A percentile compares a stretch with the other conserved stretches of the same genome.
These are phyloP conservation scores for Teleogryllus oceanicus DNA, from an alignment of 2,888 invertebrate species.

Conservation along the genomic window DNA sequence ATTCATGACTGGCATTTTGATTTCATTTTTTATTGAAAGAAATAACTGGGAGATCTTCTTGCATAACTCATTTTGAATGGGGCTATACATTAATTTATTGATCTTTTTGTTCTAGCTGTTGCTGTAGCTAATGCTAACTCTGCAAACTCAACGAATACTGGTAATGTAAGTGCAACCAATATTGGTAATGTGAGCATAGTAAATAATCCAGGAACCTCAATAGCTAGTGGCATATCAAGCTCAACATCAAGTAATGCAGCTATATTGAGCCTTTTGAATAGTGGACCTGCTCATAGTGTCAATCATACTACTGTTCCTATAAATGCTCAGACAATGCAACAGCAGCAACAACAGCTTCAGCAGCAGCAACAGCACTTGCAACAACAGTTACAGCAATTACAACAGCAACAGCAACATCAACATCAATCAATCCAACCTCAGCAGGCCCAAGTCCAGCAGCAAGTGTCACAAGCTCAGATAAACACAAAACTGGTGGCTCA, in stretches of 20 bases:
- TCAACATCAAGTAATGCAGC: constrained; percentile 63
- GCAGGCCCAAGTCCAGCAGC: background rate
- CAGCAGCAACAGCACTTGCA: constrained; percentile 45
- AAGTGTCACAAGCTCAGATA: constrained; percentile 24
- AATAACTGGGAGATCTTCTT: background rate
- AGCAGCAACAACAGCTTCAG: constrained; percentile 46
- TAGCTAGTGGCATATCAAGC: constrained; percentile 41
- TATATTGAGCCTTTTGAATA: constrained; percentile 73
- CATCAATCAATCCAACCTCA: constrained; percentile 22
- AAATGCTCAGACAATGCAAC: constrained; percentile 38
- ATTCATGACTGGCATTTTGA: too few relatives aligned
- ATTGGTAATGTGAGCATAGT: background rate
- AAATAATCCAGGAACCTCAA: background rate
- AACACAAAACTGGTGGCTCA: constrained; percentile 51
- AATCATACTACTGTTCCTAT: constrained; percentile 19
- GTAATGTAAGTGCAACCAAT: constrained; percentile 43
- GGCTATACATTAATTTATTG: background rate
- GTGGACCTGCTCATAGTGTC: constrained; percentile 64
- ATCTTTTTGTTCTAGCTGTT: constrained; percentile 30
- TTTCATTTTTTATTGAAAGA: background rate
- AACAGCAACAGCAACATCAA: constrained; percentile 24
- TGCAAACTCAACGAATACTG: constrained; percentile 43
- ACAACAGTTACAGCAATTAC: constrained; percentile 46
- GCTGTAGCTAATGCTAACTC: constrained; percentile 37
- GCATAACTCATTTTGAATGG: background rate